Evolutionary conservation across 2,888 invertebrate genomes (phyloP).

Genomic region (Allophyes oxyacanthae): DNA sequence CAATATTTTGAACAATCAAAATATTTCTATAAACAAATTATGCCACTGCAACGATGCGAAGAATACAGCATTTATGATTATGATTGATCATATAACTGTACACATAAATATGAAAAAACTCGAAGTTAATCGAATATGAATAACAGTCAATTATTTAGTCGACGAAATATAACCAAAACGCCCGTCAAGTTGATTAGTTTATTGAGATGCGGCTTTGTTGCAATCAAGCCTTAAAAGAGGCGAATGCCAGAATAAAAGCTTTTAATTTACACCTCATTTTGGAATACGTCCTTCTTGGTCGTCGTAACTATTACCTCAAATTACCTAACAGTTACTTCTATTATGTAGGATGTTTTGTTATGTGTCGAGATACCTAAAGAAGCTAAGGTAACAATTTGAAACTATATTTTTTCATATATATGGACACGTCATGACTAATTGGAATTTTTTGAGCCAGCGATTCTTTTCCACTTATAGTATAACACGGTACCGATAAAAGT

Average conservation of each 20-base stretch:
- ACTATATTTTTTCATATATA: too few relatives aligned
- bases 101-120: constrained; percentile 29
- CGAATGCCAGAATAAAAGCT: constrained; percentile 7
- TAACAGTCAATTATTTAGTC: constrained; percentile 47
- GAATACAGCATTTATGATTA: constrained; percentile 27
- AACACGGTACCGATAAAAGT: too few relatives aligned
- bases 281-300: not conserved
- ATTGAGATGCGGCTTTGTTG: constrained; percentile 15
- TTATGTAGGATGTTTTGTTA: too few relatives aligned
- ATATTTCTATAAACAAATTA: constrained; percentile 26
- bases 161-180: constrained; percentile 31
- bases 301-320: too few relatives aligned
- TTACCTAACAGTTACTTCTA: too few relatives aligned
- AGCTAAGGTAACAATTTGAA: too few relatives aligned
- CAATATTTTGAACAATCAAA: constrained; percentile 18
- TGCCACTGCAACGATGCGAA: constrained; percentile 28
- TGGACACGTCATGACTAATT: too few relatives aligned
- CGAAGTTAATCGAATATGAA: constrained; percentile 40
- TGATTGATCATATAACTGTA: constrained; percentile 50
- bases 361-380: too few relatives aligned
- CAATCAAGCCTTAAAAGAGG: constrained; percentile 23
- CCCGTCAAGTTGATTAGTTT: constrained; percentile 38
- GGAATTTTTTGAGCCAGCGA: too few relatives aligned
- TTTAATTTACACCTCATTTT: not conserved
- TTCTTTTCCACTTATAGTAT: too few relatives aligned